Evolutionary conservation across 2,113 vertebrate species (phyloP).

Genomic region (Cyanoderma ruficeps): DNA sequence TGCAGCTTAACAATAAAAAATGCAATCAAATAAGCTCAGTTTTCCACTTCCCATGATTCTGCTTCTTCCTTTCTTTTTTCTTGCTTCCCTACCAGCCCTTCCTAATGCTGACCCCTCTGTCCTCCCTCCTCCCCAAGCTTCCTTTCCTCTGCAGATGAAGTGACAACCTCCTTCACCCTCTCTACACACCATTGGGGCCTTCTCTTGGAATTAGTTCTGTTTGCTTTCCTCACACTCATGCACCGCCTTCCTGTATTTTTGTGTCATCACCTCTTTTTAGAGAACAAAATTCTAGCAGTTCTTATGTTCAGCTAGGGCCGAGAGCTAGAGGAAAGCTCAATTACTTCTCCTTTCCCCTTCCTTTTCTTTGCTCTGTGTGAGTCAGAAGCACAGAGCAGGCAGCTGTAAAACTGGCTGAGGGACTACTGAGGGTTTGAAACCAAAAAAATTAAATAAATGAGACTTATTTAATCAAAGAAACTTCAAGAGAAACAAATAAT

Average conservation of each 20-base stretch:
- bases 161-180: not conserved
- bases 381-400: not conserved
- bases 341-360: not conserved
- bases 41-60: not conserved
- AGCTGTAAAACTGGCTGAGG: not conserved
- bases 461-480: not conserved
- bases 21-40: not conserved
- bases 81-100: not conserved
- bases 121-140: accelerated
- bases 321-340: not conserved
- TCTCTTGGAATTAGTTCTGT: not conserved
- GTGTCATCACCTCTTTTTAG: not conserved
- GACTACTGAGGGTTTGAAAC: not conserved
- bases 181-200: not conserved
- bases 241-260: not conserved
- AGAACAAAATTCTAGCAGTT: not conserved
- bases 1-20: not conserved
- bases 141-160: not conserved
- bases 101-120: not conserved
- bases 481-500: not conserved
- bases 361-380: not conserved
- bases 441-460: not conserved
- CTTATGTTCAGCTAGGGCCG: not conserved
- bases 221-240: not conserved
- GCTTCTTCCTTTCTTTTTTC: not conserved